Evolutionary conservation across 2,888 invertebrate genomes (phyloP).

Genomic region (Ypsolopha sequella): DNA sequence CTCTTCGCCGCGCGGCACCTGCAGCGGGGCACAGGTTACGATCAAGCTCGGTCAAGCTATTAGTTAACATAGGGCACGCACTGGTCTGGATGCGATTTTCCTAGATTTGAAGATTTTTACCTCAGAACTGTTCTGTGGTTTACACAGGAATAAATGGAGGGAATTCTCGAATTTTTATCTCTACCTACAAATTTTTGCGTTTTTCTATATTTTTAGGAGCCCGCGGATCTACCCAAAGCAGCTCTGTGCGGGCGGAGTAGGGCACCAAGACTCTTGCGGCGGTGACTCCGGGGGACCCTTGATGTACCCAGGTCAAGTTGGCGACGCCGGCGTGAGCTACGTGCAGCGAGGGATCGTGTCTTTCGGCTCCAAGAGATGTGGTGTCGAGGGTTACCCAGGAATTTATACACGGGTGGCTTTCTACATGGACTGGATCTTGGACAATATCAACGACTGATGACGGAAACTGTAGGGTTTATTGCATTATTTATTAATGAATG

Average conservation of each 20-base stretch:
- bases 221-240: slow-evolving; percentile 46
- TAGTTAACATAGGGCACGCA: no score
- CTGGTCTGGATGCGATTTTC: no score
- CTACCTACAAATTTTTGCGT: no score
- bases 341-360: slow-evolving; percentile 74
- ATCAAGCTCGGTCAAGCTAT: no score
- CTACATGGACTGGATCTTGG: slow-evolving; percentile 73
- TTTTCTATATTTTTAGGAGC: not conserved
- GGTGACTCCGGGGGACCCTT: slow-evolving; percentile 81
- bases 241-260: slow-evolving; percentile 66
- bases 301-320: slow-evolving; percentile 36
- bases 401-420: slow-evolving; percentile 69
- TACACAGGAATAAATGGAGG: no score
- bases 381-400: slow-evolving; percentile 62
- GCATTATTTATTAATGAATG: no score
- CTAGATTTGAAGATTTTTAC: no score
- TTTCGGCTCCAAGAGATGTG: slow-evolving; percentile 66
- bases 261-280: slow-evolving; percentile 72
- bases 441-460: slow-evolving; percentile 40
- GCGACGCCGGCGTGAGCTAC: slow-evolving; percentile 43
- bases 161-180: no score
- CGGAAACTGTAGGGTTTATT: slow-evolving; percentile 9
- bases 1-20: no score
- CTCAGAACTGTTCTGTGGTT: no score
- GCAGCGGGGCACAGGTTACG: no score